Evolutionary conservation across 2,888 invertebrate genomes (phyloP), one percentile per base, ranked within the genome.

Genomic region (Microchrysa polita): DNA sequence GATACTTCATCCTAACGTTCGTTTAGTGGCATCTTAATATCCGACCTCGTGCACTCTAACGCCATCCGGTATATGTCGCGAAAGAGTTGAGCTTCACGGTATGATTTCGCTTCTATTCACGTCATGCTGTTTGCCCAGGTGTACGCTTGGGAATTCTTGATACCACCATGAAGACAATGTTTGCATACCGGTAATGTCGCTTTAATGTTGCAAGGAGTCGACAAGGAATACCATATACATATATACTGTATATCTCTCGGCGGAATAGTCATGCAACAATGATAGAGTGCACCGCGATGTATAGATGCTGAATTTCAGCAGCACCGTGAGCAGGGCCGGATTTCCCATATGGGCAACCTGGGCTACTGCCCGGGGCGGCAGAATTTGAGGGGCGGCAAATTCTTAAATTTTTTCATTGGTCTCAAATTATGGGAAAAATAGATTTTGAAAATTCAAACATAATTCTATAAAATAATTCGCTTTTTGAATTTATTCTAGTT

Each of bases 71-170:
- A 48, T 12, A 12, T 12, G 48, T 48, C 14, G 14, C 16, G 48
- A 48, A 48, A 10, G 48, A 48, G 48, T 48, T 48, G 48, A 48
- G 61, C 61, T 16, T 34, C 61, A 34, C 23, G 61, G 18, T 34
- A 61, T 61, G 61, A 61, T 61, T 40, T n/a, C 42, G 22, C 59
- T 27, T 18, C 61, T 40, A 61, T 61, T 40, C 61, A 61, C 27
- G 61, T 61, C 61, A 61, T 40, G 61, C 23, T 61, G 61, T 40
- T 61, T 61, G 40, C 61, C 61, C 61, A 61, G 61, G 61, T 61
- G 61, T 61, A 40, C 40, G 40, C 61, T 61, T 61, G 61, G 34
- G 61, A 61, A 61, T 61, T 61, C 40, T 40, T 40, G 61, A 61
- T 61, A 61, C n/a, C 16, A 40, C 27, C 40, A 40, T 40, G 61